Percentiles rank a stretch among this genome's conserved stretches.
Evolutionary conservation across 2,797 vertebrate species (phyloP).

Genomic region (Gallinago nigripennis): DNA sequence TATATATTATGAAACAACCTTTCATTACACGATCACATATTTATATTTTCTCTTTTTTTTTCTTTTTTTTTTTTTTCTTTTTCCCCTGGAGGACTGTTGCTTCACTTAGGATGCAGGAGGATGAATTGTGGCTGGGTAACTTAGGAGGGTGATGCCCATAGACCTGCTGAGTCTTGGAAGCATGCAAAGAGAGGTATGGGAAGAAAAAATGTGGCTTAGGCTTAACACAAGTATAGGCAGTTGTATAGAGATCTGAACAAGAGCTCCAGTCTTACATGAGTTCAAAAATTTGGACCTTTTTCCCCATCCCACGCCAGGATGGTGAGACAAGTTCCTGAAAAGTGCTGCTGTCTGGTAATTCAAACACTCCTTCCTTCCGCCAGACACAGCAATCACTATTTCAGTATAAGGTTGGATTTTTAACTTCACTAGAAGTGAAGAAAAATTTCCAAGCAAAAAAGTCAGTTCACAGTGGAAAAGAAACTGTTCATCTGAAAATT

Average conservation of each 20-base stretch:
- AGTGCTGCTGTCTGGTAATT: not conserved
- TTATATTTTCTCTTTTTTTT: not conserved
- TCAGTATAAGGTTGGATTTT: not conserved
- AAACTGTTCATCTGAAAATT: not conserved
- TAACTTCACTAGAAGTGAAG: not conserved
- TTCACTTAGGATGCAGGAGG: not conserved
- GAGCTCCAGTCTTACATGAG: not conserved
- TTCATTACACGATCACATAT: not conserved
- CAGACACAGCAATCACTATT: not conserved
- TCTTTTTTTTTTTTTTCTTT: not conserved
- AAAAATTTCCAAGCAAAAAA: not conserved
- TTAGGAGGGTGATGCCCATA: not conserved
- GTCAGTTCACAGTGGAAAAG: not conserved
- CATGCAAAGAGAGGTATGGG: not conserved
- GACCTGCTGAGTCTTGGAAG: not conserved
- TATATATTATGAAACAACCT: conserved; percentile 38
- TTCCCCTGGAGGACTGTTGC: not conserved
- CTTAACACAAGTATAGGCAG: not conserved
- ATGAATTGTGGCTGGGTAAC: not conserved
- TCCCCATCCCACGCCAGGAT: not conserved
- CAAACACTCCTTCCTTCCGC: not conserved
- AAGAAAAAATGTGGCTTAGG: not conserved
- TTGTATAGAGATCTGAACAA: not conserved
- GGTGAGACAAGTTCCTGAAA: not conserved
- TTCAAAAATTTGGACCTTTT: not conserved